Percentiles rank a stretch among this genome's conserved stretches.
phyloP scores from a whole-genome alignment of 2,797 vertebrate genomes.

The Mormyrops attenuatus region DNA sequence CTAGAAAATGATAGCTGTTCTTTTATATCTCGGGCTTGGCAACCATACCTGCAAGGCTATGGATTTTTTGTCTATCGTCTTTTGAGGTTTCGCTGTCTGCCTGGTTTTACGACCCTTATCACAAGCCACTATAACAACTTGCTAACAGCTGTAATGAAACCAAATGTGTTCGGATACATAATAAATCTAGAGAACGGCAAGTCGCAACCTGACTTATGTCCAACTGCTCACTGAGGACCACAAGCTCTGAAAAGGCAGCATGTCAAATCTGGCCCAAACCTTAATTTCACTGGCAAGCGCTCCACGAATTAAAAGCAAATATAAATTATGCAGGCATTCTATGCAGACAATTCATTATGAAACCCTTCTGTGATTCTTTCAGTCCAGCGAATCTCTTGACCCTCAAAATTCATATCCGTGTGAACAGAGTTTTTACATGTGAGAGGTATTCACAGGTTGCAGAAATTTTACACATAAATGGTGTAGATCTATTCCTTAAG shows the following conservation, averaged over 20 bases:
- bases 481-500: neutral
- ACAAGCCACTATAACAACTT: slow-evolving; percentile 3
- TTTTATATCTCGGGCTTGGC: neutral
- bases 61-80: neutral
- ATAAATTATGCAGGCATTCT: neutral
- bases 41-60: neutral
- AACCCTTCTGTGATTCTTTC: neutral
- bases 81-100: neutral
- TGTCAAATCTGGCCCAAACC: neutral
- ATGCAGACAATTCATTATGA: neutral
- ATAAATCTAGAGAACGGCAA: neutral
- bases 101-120: neutral
- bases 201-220: neutral
- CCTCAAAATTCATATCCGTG: neutral
- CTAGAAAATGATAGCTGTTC: neutral
- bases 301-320: neutral
- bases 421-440: neutral
- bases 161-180: neutral
- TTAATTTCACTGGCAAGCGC: neutral
- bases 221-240: neutral
- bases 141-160: neutral
- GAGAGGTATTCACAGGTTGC: neutral
- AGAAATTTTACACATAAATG: neutral
- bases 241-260: neutral
- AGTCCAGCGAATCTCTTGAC: neutral